These are phyloP conservation scores for Rhinella marina DNA, from an alignment of 2,797 vertebrate genomes.

Conservation along the genomic window DNA sequence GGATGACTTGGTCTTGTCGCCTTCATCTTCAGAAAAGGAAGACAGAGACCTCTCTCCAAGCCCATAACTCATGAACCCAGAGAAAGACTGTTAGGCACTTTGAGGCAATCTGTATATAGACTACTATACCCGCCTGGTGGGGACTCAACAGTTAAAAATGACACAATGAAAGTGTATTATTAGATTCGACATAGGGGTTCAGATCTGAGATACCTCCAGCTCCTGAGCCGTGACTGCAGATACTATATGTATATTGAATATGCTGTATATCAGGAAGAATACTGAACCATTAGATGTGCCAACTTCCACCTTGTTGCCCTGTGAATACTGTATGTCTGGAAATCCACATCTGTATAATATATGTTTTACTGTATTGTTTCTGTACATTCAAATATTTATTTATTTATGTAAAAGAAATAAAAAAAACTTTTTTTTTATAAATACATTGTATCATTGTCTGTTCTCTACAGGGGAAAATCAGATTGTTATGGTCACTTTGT, in stretches of 20 bases:
- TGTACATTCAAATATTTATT: slow-evolving; percentile 91
- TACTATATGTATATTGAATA: neutral
- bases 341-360: slow-evolving; percentile 55
- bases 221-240: neutral
- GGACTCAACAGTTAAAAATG: neutral
- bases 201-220: neutral
- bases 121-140: neutral
- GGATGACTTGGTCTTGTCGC: slow-evolving; percentile 91
- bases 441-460: neutral
- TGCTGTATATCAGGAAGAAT: neutral
- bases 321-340: slow-evolving; percentile 21
- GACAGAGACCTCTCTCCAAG: slow-evolving; percentile 91
- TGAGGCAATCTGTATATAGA: slow-evolving; percentile 10
- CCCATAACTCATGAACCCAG: slow-evolving; percentile 74
- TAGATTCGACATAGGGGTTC: neutral
- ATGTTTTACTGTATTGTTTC: slow-evolving; percentile 78
- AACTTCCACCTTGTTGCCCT: neutral
- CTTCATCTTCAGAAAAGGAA: slow-evolving; percentile 95
- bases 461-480: neutral
- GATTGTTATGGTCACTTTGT: neutral
- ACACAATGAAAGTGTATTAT: neutral
- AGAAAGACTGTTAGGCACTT: slow-evolving; percentile 35
- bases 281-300: slow-evolving; percentile 2
- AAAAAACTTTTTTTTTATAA: slow-evolving; percentile 48
- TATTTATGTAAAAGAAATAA: slow-evolving; percentile 91